Evolutionary conservation across 2,888 invertebrate genomes (phyloP), one percentile per base, ranked within the genome.

Genomic region (Graphium colonna): DNA sequence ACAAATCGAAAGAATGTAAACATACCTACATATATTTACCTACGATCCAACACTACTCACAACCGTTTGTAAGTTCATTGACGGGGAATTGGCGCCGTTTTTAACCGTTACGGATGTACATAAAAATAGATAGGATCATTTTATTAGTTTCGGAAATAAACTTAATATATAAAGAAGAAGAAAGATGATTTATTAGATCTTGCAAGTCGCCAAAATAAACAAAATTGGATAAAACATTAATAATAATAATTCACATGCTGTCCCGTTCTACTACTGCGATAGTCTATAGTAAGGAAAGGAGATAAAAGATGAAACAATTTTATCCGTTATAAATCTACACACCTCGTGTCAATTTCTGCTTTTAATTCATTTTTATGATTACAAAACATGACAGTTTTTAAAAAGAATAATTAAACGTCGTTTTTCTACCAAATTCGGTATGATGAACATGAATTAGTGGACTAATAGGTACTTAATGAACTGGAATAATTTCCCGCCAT

Each of bases 401-500:
- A 15, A 21, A 21, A 13, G 33, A 38, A 38, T 15, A 33, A 13
- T 8, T 39, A 15, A 39, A 5, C 9, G 31, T 31, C 44, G 28
- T 16, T 31, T 28, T 21, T 33, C 18, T 38, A 7, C 17, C 9
- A n/a, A 21, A 39, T 18, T 21, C 26, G 9, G 38, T 21, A 38
- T 47, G 15, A 38, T 26, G 36, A 21, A 21, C 13, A 13, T 47
- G 28, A 5, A 42, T 16, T 21, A 21, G 21, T 21, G 21, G 21
- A 21, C 21, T 3, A 21, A 21, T 21, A 21, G 21, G 21, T 58
- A 61, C 56, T 51, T 62, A 60, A 60, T 47, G 51, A 52, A 51
- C 49, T 52, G 48, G 42, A 57, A 60, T 50, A 57, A 69, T 82
- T 83, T 83, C 82, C 82, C 82, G 82, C 83, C 83, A 82, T 72